Evolutionary conservation across 2,113 vertebrate genomes (phyloP).

Genomic region (Erythrocercus mccallii): DNA sequence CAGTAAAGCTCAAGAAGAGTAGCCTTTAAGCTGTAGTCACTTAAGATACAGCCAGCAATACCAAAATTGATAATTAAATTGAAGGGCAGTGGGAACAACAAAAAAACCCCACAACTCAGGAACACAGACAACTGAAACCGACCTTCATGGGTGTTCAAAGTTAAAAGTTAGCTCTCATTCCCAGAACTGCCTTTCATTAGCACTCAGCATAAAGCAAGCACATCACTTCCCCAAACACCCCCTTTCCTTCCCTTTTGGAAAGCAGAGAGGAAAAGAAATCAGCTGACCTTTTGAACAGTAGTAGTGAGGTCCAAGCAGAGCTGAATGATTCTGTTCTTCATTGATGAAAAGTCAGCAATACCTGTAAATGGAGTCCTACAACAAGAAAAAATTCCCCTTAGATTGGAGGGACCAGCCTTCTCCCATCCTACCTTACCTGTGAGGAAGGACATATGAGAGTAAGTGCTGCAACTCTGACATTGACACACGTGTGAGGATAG

Average conservation of each 20-base stretch:
- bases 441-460: neutral
- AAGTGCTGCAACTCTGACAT: neutral
- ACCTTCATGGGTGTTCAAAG: neutral
- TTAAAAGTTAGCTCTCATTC: neutral
- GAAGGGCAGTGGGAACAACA: neutral
- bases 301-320: conserved; percentile 96
- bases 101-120: rapidly evolving
- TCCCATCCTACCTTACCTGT: neutral
- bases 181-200: neutral
- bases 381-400: conserved; percentile 38
- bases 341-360: conserved; percentile 92
- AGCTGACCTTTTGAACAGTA: conserved; percentile 94
- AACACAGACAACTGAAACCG: neutral
- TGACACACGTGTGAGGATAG: neutral
- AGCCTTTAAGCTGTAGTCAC: neutral
- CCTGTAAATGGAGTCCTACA: conserved; percentile 91
- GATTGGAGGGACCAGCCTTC: neutral
- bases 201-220: neutral
- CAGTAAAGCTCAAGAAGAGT: neutral
- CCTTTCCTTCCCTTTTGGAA: conserved; percentile 13
- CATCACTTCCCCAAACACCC: neutral
- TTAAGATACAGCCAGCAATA: neutral
- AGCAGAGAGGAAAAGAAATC: neutral
- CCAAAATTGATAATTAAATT: neutral
- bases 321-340: conserved; percentile 98